Conservation (phyloP, 1,140 invertebrate species). For the Papilio xuthus region DNA sequence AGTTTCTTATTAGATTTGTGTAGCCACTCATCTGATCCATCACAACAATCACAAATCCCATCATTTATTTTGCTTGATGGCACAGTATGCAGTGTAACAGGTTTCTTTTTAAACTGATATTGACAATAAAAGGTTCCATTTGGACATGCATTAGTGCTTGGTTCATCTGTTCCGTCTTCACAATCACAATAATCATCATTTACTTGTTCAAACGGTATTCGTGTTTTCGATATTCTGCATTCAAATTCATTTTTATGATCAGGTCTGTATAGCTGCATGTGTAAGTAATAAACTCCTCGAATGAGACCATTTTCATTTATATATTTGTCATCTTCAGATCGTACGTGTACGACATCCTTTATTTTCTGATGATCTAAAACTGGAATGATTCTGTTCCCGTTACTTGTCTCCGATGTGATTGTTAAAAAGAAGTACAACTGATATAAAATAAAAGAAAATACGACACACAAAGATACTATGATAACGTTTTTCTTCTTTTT, state of each 20-base stretch:
- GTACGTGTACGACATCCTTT: conserved; percentile 53
- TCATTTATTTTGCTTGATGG: conserved; percentile 91
- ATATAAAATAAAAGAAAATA: conserved; percentile 69
- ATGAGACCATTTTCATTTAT: conserved; percentile 70
- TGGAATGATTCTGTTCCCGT: conserved; percentile 51
- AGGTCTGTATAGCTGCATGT: conserved; percentile 64
- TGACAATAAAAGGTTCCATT: conserved; percentile 91
- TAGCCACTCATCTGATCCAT: conserved; percentile 90
- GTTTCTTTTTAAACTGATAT: conserved; percentile 77
- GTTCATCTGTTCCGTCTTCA: conserved; percentile 93
- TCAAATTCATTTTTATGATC: conserved; percentile 64
- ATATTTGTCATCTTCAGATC: conserved; percentile 65
- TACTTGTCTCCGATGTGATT: conserved; percentile 58
- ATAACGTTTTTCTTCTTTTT: conserved; percentile 75
- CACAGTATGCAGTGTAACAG: conserved; percentile 68
- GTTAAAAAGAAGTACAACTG: conserved; percentile 74
- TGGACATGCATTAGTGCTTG: conserved; percentile 93
- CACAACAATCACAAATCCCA: conserved; percentile 96
- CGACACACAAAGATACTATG: conserved; percentile 57
- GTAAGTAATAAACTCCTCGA: conserved; percentile 62
- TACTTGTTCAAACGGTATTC: conserved; percentile 83
- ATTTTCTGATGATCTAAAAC: conserved; percentile 55
- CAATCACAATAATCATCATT: conserved; percentile 99
- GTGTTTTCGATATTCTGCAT: conserved; percentile 61
- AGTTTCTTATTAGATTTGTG: conserved; percentile 49